Conservation (phyloP, 2,113 vertebrate species). For the Barnardius zonarius region DNA sequence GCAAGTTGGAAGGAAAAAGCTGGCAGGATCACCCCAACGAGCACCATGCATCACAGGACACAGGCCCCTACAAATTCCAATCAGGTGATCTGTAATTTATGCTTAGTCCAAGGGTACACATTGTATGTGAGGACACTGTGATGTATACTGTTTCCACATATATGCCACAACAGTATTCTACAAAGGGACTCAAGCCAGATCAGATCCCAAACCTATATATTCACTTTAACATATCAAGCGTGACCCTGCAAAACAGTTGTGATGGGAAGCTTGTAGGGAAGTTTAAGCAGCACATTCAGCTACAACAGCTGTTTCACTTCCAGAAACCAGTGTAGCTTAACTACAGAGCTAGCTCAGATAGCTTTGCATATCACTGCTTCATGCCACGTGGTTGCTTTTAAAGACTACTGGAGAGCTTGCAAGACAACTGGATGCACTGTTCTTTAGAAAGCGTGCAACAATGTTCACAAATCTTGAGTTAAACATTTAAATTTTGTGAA, state of each 20-base stretch:
- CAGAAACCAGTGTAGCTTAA: background rate
- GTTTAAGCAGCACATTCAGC: background rate
- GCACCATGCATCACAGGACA: background rate
- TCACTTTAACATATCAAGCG: background rate
- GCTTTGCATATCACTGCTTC: background rate
- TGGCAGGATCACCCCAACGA: background rate
- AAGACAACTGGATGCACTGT: background rate
- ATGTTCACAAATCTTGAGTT: background rate
- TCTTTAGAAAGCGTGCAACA: background rate
- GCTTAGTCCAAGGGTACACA: background rate
- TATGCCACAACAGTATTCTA: background rate
- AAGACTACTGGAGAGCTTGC: background rate
- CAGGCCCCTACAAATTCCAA: background rate
- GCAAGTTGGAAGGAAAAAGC: background rate
- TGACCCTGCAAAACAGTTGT: background rate
- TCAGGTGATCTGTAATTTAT: background rate
- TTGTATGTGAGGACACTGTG: background rate
- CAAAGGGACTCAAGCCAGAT: background rate
- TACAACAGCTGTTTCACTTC: background rate
- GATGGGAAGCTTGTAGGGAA: background rate
- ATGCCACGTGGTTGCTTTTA: background rate
- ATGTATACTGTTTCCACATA: background rate
- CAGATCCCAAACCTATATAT: background rate
- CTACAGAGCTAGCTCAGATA: background rate
- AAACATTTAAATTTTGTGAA: background rate